Evolutionary conservation across 2,888 invertebrate genomes (phyloP).

Genomic region (Sialis lutaria): DNA sequence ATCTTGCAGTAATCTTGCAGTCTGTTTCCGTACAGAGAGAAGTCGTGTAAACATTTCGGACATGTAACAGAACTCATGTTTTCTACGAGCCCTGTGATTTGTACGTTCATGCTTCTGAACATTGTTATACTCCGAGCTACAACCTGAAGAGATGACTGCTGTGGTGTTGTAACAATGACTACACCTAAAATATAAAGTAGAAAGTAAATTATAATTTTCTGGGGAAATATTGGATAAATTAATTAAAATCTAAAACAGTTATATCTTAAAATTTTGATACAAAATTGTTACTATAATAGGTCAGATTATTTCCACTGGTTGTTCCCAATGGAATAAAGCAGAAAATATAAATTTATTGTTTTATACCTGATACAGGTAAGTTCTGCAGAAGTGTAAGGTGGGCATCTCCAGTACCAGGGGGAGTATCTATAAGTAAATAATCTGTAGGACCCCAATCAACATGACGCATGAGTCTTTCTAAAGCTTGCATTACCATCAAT

Average conservation of each 20-base stretch:
- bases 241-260: no score
- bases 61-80: constrained; percentile 78
- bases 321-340: no score
- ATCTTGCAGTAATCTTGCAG: constrained; percentile 41
- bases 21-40: constrained; percentile 55
- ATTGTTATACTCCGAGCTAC: constrained; percentile 72
- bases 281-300: no score
- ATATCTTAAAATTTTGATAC: no score
- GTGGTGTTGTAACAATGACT: constrained; percentile 85
- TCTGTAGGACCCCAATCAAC: constrained; percentile 83
- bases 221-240: not conserved
- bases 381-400: constrained; percentile 84
- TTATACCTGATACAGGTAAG: constrained; percentile 58
- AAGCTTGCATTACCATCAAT: constrained; percentile 89
- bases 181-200: constrained; percentile 36
- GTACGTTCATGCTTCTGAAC: constrained; percentile 69
- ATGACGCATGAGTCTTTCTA: constrained; percentile 67
- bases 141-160: constrained; percentile 72
- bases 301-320: no score
- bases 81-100: constrained; percentile 74
- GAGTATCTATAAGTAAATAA: constrained; percentile 82
- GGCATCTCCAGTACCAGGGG: constrained; percentile 93
- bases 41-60: constrained; percentile 52
- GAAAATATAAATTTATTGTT: no score
- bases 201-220: not conserved